phyloP scores from a whole-genome alignment of 2,113 vertebrate genomes.

The Lasiurus borealis region DNA sequence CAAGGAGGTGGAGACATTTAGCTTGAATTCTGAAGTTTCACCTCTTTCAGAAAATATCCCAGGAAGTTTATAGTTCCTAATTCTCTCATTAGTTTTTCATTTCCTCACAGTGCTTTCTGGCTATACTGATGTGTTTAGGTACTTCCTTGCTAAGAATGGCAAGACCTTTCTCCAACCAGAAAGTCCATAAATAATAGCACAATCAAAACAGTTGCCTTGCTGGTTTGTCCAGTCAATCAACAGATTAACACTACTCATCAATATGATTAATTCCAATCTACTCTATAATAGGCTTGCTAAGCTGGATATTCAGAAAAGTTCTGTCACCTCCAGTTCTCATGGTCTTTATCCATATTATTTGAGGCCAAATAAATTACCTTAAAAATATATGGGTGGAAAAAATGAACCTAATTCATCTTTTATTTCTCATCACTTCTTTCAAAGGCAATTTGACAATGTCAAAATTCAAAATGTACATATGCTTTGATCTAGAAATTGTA shows the following conservation, averaged over 20 bases:
- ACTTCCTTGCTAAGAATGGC: conserved; percentile 36
- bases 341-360: conserved; percentile 41
- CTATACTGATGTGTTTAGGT: neutral
- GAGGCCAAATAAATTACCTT: neutral
- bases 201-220: neutral
- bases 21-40: neutral
- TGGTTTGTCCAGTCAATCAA: conserved; percentile 31
- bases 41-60: neutral
- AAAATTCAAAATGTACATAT: neutral
- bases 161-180: conserved; percentile 2
- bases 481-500: conserved; percentile 9
- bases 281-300: neutral
- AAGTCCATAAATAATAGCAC: conserved; percentile 17
- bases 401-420: neutral
- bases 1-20: neutral
- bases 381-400: neutral
- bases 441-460: neutral
- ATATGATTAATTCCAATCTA: conserved; percentile 40
- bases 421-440: neutral
- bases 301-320: conserved; percentile 6
- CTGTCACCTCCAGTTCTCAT: conserved; percentile 32
- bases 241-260: conserved; percentile 53
- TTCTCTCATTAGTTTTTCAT: neutral
- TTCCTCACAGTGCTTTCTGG: conserved; percentile 15
- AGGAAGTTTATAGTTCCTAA: neutral